Percentiles rank a stretch among this genome's conserved stretches.
phyloP scores from a whole-genome alignment of 92 coral and sea anemone species.

The Parazoanthus darwini region DNA sequence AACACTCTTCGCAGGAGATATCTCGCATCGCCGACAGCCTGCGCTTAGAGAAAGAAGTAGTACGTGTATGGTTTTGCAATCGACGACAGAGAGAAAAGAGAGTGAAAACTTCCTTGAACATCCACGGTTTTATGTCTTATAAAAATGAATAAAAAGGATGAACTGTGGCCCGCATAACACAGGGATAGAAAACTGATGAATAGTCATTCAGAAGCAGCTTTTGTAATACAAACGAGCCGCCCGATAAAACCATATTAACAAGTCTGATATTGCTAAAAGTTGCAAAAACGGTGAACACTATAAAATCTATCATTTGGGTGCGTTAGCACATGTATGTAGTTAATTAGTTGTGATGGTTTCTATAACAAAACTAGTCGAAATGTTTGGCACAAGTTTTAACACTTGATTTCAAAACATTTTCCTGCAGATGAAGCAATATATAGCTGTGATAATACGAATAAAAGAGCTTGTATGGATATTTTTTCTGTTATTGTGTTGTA shows the following conservation, averaged over 20 bases:
- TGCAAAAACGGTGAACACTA: too few relatives aligned
- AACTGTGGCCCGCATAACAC: not conserved
- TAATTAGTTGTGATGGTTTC: too few relatives aligned
- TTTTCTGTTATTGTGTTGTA: too few relatives aligned
- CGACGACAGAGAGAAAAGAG: conserved; percentile 97
- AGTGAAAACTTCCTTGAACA: conserved; percentile 81
- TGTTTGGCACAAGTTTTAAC: not conserved
- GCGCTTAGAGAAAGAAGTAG: conserved; percentile 96
- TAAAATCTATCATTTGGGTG: not conserved
- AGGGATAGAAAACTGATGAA: not conserved
- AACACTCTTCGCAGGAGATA: conserved; percentile 94
- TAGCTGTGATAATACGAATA: too few relatives aligned
- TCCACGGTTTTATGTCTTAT: conserved; percentile 74
- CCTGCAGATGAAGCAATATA: too few relatives aligned
- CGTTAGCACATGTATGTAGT: not conserved
- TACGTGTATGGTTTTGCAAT: conserved; percentile 98
- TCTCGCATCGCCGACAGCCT: conserved; percentile 87
- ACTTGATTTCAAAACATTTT: too few relatives aligned
- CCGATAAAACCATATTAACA: too few relatives aligned
- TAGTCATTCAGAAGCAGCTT: not conserved
- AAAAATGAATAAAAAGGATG: conserved; percentile 49
- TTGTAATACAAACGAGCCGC: not conserved
- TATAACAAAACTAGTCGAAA: not conserved
- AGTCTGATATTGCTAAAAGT: not conserved
- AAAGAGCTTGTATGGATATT: too few relatives aligned